A percentile compares a stretch with the other conserved stretches of the same genome.
These are phyloP conservation scores for Xestia rhomboidea DNA, from an alignment of 2,888 invertebrate genomes.

Conservation along the genomic window DNA sequence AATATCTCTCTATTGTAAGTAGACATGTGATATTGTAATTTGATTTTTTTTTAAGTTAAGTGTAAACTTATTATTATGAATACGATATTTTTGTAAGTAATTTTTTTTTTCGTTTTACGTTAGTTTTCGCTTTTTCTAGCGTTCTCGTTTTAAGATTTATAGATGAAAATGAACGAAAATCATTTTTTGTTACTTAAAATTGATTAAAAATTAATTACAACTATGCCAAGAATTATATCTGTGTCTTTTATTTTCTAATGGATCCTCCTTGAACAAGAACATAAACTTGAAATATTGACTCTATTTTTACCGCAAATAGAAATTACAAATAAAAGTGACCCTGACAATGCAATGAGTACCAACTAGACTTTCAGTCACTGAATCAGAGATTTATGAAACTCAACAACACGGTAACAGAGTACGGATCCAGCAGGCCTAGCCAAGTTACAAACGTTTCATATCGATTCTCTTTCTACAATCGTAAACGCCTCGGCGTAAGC, in stretches of 20 bases:
- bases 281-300: no score
- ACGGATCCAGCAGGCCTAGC: no score
- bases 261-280: constrained; percentile 1
- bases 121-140: constrained; percentile 89
- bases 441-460: no score
- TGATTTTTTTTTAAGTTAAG: constrained; percentile 85
- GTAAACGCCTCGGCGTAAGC: no score
- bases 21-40: constrained; percentile 91
- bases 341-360: no score
- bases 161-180: constrained; percentile 86
- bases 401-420: no score
- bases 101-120: constrained; percentile 84
- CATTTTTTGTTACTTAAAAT: constrained; percentile 90
- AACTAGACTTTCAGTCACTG: no score
- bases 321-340: no score
- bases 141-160: constrained; percentile 87
- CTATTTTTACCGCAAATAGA: no score
- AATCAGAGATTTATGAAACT: no score
- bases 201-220: constrained; percentile 90
- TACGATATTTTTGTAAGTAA: constrained; percentile 90
- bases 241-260: constrained; percentile 77
- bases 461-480: no score
- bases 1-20: constrained; percentile 91
- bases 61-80: constrained; percentile 88
- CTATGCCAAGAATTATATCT: constrained; percentile 88